Evolutionary conservation across 2,888 invertebrate genomes (phyloP), one percentile per base, ranked within the genome.

Genomic region (Drosophila lacicola): DNA sequence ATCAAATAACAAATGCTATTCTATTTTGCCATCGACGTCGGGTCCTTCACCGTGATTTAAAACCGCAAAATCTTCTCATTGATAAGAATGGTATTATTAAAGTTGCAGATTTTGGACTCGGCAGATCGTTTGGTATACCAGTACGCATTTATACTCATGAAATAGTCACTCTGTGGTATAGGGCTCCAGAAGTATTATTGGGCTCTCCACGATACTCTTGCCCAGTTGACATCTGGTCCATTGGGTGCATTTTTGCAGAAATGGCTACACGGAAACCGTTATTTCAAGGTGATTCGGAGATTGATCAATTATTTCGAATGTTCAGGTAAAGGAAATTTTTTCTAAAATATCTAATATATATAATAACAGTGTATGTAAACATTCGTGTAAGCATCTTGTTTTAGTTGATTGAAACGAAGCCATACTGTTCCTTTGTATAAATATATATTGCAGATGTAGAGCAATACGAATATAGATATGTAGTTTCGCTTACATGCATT

Each of bases 201-300:
- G 99, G 99, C 0, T 95, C 96, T 0, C 94, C 94, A 10, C 82
- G 98, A 66, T 99, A 99, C 90, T 97, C 98, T 0, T 98, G 98
- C 88, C 97, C 98, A 0, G 96, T 99, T 55, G 99, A 99, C 93
- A 95, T 99, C 78, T 99, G 99, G 99, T 97, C 98, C 2, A 94
- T 98, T 80, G 98, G 98, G 3, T 99, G 99, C 92, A 99, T 99
- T 83, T 99, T 99, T 93, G 97, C 98, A 1, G 99, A 99, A 94
- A 98, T 99, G 97, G 95, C 96, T 3, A 98, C 97, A 2, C 97
- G 96, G 86, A 96, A 96, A 86, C 98, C 99, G 1, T 93, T 99
- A 25, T 99, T 99, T 93, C 98, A 98, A 92, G 99, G 99, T 13
- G 99, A 99, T 93, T 99, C 99, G 0, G 99, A 99, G 93, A 99